Evolutionary conservation across 2,888 invertebrate species (phyloP).

Genomic region (Drosophila koepferae): DNA sequence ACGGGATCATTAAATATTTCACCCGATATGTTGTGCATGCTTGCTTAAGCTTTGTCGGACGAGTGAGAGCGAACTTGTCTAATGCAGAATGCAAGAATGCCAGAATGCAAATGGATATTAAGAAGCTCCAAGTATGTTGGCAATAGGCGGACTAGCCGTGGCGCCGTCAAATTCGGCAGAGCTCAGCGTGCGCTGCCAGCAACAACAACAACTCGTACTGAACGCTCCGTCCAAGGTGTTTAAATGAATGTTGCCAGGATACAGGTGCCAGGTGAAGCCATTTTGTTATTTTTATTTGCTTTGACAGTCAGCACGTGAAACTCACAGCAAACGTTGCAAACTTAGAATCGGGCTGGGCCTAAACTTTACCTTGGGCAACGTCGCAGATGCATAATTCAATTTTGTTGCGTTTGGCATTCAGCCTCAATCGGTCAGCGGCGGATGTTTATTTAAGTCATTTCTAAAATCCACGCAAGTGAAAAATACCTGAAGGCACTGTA

Average conservation of each 20-base stretch:
- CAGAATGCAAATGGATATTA: slow-evolving; percentile 62
- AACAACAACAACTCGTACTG: slow-evolving; percentile 24
- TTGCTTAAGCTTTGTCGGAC: slow-evolving; percentile 13
- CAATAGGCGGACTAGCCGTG: slow-evolving; percentile 6
- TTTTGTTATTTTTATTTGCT: slow-evolving; percentile 84
- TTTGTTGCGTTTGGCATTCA: slow-evolving; percentile 33
- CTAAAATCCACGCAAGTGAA: slow-evolving; percentile 18
- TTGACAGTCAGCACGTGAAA: slow-evolving; percentile 81
- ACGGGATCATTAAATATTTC: slow-evolving; percentile 79
- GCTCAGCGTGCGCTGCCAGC: slow-evolving; percentile 35
- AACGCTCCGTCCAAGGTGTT: slow-evolving; percentile 67
- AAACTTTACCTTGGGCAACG: slow-evolving; percentile 17
- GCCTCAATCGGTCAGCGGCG: slow-evolving; percentile 28
- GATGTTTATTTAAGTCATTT: slow-evolving; percentile 26
- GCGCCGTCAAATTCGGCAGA: slow-evolving; percentile 58
- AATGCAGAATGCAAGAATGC: slow-evolving; percentile 33
- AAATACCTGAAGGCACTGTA: neutral
- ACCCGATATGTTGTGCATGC: slow-evolving; percentile 51
- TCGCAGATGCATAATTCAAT: slow-evolving; percentile 36
- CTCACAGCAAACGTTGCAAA: slow-evolving; percentile 64
- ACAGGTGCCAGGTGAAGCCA: slow-evolving; percentile 80
- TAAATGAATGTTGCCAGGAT: slow-evolving; percentile 84
- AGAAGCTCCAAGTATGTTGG: slow-evolving; percentile 35
- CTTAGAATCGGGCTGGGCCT: slow-evolving; percentile 41
- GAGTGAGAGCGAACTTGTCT: slow-evolving; percentile 47